Percentiles rank a stretch among this genome's conserved stretches.
Conservation (phyloP, 2,797 vertebrate species). For the Gymnocypris eckloni region DNA sequence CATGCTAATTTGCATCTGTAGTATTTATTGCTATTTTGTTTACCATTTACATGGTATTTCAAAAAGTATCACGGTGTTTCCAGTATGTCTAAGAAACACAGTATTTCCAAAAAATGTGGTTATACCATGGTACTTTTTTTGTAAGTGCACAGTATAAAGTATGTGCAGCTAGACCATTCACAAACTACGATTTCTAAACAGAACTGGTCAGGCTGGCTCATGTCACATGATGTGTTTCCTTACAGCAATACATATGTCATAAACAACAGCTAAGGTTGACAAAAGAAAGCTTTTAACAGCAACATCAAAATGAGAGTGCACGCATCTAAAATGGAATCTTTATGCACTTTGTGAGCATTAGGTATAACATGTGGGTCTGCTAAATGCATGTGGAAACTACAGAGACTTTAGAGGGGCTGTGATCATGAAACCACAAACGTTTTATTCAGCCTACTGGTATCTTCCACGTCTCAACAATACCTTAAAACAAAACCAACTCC, state of each 20-base stretch:
- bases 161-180: neutral
- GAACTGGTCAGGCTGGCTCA: no score
- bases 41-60: neutral
- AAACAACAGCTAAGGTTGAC: neutral
- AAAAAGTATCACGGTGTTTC: neutral
- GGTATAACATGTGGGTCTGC: neutral
- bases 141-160: neutral
- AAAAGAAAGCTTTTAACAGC: neutral
- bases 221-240: neutral
- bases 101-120: neutral
- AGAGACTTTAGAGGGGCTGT: neutral
- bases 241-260: neutral
- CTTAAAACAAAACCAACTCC: slow-evolving; percentile 46
- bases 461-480: slow-evolving; percentile 18
- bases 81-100: neutral
- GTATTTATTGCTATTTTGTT: neutral
- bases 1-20: neutral
- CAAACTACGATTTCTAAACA: neutral
- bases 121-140: neutral
- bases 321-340: neutral
- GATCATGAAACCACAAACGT: slow-evolving; percentile 27
- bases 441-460: slow-evolving; percentile 22
- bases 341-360: slow-evolving; percentile 19
- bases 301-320: neutral
- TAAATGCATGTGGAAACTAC: slow-evolving; percentile 27